phyloP scores from a whole-genome alignment of 2,797 vertebrate genomes.

The Labeo calbasu region DNA sequence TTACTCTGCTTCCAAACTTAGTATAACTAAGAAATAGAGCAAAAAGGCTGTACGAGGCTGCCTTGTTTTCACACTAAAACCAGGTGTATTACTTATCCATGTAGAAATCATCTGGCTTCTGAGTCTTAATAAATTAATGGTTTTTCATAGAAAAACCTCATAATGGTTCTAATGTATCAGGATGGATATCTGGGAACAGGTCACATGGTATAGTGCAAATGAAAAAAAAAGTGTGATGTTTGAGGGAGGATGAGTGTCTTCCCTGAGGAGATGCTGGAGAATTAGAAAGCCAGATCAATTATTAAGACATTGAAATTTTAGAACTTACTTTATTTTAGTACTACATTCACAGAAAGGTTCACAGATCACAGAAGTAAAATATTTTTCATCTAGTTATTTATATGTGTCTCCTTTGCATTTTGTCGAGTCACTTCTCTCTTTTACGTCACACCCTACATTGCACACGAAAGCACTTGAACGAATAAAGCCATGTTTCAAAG shows the following conservation, averaged over 20 bases:
- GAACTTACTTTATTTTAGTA: not conserved
- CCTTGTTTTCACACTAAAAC: slow-evolving; percentile 2
- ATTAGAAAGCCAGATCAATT: not conserved
- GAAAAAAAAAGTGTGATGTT: not conserved
- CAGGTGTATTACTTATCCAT: not conserved
- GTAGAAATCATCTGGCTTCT: not conserved
- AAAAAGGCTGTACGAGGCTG: not conserved
- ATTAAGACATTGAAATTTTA: not conserved
- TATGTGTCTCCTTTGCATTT: not conserved
- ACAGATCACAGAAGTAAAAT: not conserved
- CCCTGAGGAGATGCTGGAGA: not conserved
- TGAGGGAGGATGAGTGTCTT: not conserved
- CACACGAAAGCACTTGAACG: not conserved
- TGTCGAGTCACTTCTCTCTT: not conserved
- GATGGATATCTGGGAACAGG: not conserved
- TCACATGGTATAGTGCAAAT: not conserved
- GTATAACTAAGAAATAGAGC: slow-evolving; percentile 19
- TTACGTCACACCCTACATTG: not conserved
- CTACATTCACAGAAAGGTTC: no score
- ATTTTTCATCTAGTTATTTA: not conserved
- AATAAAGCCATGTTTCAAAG: slow-evolving; percentile 1
- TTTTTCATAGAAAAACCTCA: not conserved
- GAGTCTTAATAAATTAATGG: not conserved
- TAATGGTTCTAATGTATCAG: not conserved
- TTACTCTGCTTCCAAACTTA: slow-evolving; percentile 17